Evolutionary conservation across 2,113 vertebrate genomes (phyloP).

Genomic region (Terrapene triunguis): DNA sequence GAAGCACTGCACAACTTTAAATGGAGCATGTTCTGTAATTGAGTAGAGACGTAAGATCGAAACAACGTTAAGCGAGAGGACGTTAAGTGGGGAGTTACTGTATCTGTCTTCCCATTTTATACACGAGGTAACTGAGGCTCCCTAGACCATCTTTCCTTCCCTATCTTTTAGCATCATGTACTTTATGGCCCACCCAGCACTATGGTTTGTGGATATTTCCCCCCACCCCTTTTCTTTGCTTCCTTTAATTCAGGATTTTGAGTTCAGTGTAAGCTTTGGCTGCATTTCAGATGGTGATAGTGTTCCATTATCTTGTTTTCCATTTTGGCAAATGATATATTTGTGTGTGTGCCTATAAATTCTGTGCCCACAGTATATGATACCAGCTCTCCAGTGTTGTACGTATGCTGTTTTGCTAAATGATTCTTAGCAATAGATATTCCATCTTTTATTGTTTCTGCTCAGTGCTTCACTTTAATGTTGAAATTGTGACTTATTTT

Average conservation of each 20-base stretch:
- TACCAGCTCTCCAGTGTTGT: not conserved
- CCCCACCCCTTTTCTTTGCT: not conserved
- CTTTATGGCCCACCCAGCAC: not conserved
- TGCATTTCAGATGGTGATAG: not conserved
- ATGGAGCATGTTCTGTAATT: too few relatives aligned
- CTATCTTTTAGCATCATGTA: not conserved
- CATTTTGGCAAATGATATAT: slow-evolving; percentile 15
- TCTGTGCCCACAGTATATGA: not conserved
- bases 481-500: slow-evolving; percentile 16
- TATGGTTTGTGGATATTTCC: not conserved
- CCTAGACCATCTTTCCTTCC: not conserved
- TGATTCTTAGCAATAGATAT: not conserved
- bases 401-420: not conserved
- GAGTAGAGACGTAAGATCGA: too few relatives aligned
- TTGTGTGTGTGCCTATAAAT: not conserved
- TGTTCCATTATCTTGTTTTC: not conserved
- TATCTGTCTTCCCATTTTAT: fast-evolving
- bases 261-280: slow-evolving; percentile 47
- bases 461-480: not conserved
- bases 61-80: too few relatives aligned
- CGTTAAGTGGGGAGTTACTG: too few relatives aligned
- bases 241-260: slow-evolving; percentile 35
- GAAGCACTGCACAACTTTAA: too few relatives aligned
- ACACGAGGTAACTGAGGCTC: not conserved
- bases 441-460: not conserved